These are phyloP conservation scores for Drosophila tropicalis DNA, from an alignment of 1,140 invertebrate genomes.

Conservation along the genomic window DNA sequence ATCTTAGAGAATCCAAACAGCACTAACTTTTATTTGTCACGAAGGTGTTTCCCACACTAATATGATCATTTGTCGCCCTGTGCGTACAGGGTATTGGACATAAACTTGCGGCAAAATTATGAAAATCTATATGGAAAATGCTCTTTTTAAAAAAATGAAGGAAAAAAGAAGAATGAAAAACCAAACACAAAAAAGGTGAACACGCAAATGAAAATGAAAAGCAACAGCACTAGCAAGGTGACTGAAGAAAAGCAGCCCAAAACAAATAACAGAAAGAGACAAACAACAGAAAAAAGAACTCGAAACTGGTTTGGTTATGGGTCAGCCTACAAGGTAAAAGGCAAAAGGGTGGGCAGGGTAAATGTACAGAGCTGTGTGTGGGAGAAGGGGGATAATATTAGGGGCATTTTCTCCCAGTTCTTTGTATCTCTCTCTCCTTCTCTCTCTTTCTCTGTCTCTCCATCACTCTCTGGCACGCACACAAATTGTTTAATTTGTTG, in stretches of 20 bases:
- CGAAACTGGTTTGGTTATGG: slow-evolving; percentile 72
- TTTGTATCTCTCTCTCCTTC: not conserved
- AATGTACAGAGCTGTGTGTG: not conserved
- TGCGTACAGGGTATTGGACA: not conserved
- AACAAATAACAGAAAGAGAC: slow-evolving; percentile 54
- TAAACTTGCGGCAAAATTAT: slow-evolving; percentile 68
- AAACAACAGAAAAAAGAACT: slow-evolving; percentile 55
- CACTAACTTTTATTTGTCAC: too few relatives aligned
- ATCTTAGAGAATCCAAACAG: too few relatives aligned
- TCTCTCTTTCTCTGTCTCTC: slow-evolving; percentile 20
- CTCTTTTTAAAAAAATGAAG: slow-evolving; percentile 32
- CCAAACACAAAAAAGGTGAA: slow-evolving; percentile 29
- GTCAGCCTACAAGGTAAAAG: slow-evolving; percentile 26
- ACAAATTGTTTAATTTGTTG: slow-evolving; percentile 70
- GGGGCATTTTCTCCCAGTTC: slow-evolving; percentile 11
- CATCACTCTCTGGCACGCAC: slow-evolving; percentile 24
- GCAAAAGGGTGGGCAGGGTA: slow-evolving; percentile 15
- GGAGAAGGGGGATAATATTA: slow-evolving; percentile 9
- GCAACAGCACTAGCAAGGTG: slow-evolving; percentile 17
- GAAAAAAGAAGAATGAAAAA: slow-evolving; percentile 51
- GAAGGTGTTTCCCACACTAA: not conserved
- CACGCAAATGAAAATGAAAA: slow-evolving; percentile 57
- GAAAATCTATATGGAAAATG: slow-evolving; percentile 79
- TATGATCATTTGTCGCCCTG: not conserved
- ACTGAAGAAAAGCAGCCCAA: slow-evolving; percentile 40